Percentiles rank a stretch among this genome's conserved stretches.
These are phyloP conservation scores for Petrophora chlorosata DNA, from an alignment of 2,888 invertebrate genomes.

Conservation along the genomic window DNA sequence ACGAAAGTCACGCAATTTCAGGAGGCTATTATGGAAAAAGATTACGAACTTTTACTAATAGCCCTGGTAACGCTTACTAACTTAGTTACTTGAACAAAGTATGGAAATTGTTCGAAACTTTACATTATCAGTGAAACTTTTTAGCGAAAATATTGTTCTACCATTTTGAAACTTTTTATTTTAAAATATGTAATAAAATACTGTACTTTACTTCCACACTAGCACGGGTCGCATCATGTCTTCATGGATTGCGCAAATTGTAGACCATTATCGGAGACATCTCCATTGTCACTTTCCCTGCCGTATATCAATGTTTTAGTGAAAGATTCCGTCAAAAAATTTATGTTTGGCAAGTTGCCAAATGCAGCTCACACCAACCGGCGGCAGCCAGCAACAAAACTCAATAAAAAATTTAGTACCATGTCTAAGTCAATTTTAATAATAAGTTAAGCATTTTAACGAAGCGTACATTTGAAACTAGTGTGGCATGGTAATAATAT, in stretches of 20 bases:
- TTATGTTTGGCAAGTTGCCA: conserved; percentile 58
- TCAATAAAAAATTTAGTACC: too few species aligned
- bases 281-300: conserved; percentile 58
- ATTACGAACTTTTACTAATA: conserved; percentile 32
- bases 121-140: too few species aligned
- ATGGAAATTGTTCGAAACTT: too few species aligned
- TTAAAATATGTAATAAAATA: too few species aligned
- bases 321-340: conserved; percentile 57
- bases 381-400: too few species aligned
- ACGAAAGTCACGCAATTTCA: conserved; percentile 46
- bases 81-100: not conserved
- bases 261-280: conserved; percentile 35
- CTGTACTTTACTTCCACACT: too few species aligned
- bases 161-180: too few species aligned
- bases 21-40: conserved; percentile 23
- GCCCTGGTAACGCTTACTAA: not conserved
- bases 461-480: too few species aligned
- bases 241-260: conserved; percentile 10
- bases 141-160: too few species aligned
- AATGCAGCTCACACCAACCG: conserved; percentile 45
- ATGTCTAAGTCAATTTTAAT: too few species aligned
- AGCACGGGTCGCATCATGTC: not conserved
- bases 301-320: conserved; percentile 44
- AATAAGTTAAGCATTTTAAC: too few species aligned
- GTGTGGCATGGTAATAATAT: too few species aligned